Evolutionary conservation across 2,888 invertebrate species (phyloP).

Genomic region (Shargacucullia verbasci): DNA sequence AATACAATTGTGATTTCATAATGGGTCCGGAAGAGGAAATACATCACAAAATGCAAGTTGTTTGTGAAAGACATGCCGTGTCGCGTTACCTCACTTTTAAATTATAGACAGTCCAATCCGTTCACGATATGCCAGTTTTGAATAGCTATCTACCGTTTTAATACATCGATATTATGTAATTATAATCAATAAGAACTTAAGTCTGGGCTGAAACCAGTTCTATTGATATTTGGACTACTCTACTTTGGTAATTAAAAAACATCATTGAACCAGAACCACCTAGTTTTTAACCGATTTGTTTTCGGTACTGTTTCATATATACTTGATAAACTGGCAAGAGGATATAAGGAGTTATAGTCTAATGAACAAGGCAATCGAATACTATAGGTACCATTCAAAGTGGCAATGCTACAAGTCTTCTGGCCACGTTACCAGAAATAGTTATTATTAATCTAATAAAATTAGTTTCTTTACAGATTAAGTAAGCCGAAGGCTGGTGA

Average conservation of each 20-base stretch:
- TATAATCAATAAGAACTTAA: constrained; percentile 15
- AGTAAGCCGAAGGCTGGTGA: no score
- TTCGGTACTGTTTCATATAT: no score
- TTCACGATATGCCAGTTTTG: constrained; percentile 5
- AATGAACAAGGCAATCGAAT: no score
- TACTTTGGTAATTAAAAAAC: constrained; percentile 10
- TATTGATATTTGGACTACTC: constrained; percentile 6
- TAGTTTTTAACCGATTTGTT: background rate
- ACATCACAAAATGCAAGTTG: background rate
- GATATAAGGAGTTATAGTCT: no score
- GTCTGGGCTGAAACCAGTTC: constrained; percentile 11
- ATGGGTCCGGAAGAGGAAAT: constrained; percentile 26
- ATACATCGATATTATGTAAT: background rate
- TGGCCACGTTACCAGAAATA: no score
- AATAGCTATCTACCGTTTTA: no score
- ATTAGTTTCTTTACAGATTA: no score
- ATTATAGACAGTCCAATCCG: constrained; percentile 5
- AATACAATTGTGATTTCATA: constrained; percentile 5
- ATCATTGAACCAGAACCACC: constrained; percentile 18
- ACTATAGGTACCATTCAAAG: no score
- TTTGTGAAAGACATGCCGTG: no score
- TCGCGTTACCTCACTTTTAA: constrained; percentile 11
- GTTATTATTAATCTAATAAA: no score
- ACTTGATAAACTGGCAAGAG: no score
- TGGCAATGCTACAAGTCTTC: no score